Evolutionary conservation across 2,797 vertebrate species (phyloP), one percentile per base, ranked within the genome.

Genomic region (Melanotaenia nigrans): DNA sequence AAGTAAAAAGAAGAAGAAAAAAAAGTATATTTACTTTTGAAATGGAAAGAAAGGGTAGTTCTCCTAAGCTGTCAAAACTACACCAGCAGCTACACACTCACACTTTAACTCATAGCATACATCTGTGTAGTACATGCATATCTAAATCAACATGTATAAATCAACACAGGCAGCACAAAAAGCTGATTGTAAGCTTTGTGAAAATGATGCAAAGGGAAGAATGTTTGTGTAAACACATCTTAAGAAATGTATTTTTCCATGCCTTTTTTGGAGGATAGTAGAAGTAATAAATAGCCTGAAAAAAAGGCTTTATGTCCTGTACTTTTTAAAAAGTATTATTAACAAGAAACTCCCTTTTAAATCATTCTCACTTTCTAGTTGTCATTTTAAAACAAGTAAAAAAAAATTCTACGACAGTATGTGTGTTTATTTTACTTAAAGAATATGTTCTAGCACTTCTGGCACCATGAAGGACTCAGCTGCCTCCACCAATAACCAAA

Each of bases 401-500:
- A 49, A 8, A 49, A 7, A n/a, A 20, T 18, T n/a, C 4, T 53
- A 30, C 30, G 30, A 30, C 30, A 30, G 2, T 51, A 32, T 40
- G 11, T 47, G 12, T 55, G 16, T 55, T 13, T 3, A 30, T 4
- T 61, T 67, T 49, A 78, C 54, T 63, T 71, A 58, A 75, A 67
- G 36, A 58, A 20, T 30, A 45, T 58, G 70, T 64, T 64, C 12
- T 42, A 58, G 61, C 38, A 32, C n/a, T 63, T 18, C 22, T 9
- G 24, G 20, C 25, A 51, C 54, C 45, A 68, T 38, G 35, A 45
- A 55, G 62, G 56, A 65, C 38, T 54, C n/a, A 22, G 1, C 76
- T 77, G 30, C 61, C n/a, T 65, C 14, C 5, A 20, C 75, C 61
- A 81, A 57, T 63, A 33, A 24, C 4, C 13, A 36, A 51, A 73